A percentile compares a stretch with the other conserved stretches of the same genome.
Evolutionary conservation across 2,888 invertebrate species (phyloP).

Genomic region (Sthenelais limicola): DNA sequence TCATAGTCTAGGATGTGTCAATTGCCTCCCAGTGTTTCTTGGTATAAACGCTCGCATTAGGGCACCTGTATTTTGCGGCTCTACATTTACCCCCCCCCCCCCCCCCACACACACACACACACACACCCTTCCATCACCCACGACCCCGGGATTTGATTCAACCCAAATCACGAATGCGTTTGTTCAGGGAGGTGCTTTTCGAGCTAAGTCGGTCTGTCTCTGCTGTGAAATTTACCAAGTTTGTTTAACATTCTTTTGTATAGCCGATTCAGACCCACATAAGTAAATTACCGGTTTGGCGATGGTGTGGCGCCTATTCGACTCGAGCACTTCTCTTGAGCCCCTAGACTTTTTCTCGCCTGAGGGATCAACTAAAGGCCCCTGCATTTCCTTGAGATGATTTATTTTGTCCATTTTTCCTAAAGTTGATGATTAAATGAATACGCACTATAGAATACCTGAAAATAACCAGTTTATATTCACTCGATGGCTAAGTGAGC

Average conservation of each 20-base stretch:
- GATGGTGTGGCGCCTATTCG: conserved; percentile 5
- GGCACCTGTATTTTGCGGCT: too few species aligned
- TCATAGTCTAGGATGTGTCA: too few species aligned
- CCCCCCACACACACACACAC: neutral
- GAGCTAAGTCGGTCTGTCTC: conserved; percentile 14
- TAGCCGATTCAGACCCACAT: neutral
- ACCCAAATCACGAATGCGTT: too few species aligned
- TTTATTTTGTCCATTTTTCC: conserved; percentile 36
- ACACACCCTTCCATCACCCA: neutral
- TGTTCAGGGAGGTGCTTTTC: conserved; percentile 28
- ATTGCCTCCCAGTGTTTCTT: too few species aligned
- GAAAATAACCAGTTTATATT: conserved; percentile 37
- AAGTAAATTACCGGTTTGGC: conserved; percentile 22
- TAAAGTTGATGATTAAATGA: conserved; percentile 33
- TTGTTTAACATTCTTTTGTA: conserved; percentile 35
- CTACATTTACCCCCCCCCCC: neutral
- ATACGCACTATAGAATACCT: conserved; percentile 14
- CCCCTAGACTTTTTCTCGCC: conserved; percentile 5
- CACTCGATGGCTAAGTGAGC: conserved; percentile 33
- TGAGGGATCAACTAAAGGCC: neutral
- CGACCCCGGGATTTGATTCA: too few species aligned
- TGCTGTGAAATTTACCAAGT: conserved; percentile 37
- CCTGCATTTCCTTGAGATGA: neutral
- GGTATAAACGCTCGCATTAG: too few species aligned
- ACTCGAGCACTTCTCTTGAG: neutral